Base-by-base conservation (phyloP, 2,888 invertebrate species). In the Resseliella maxima region DNA sequence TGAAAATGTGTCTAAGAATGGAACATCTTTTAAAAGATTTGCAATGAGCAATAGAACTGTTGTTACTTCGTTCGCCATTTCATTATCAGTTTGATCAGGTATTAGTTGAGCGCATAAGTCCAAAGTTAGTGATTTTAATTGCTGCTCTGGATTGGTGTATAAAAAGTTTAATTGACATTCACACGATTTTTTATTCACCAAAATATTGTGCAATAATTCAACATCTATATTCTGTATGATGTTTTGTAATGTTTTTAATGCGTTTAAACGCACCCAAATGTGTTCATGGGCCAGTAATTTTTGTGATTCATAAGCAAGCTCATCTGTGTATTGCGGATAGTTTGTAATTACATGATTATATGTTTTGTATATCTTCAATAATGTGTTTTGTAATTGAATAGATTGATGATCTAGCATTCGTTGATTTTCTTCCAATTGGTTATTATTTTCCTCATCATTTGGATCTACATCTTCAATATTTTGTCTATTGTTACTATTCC, bases 231-330 rank as follows among this genome's bases (percentile, higher is more conserved):
- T 91, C 0, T 93, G 92, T 86, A 98, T 91, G 86, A 97, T 92
- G 85, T 94, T 92, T 0, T 95, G 95, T 81, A 98, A 90, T 87
- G 97, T 92, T 90, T 96, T 96, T 0, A 95, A 93, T 0, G 97
- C 93, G 87, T 94, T 93, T 85, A 96, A 91, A 86, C 97, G 93
- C 0, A 98, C 96, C 97, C 97, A 97, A 46, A 94, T 93, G 89
- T 98, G 98, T 21, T 96, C 95, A 90, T 98, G 95, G 0, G 93
- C 94, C 24, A 98, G 90, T 81, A 96, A 92, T 27, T 92, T 92
- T 90, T 96, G 95, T 88, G 94, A 93, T 89, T 94, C 93, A 89
- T 94, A 94, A 86, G 93, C 92, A 88, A 95, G 90, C 87, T 93
- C 93, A 87, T 95, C 93, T 2, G 93, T 91, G 85, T 92, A 92